Base-by-base conservation (phyloP, 2,888 invertebrate genomes). In the Plagodis pulveraria region DNA sequence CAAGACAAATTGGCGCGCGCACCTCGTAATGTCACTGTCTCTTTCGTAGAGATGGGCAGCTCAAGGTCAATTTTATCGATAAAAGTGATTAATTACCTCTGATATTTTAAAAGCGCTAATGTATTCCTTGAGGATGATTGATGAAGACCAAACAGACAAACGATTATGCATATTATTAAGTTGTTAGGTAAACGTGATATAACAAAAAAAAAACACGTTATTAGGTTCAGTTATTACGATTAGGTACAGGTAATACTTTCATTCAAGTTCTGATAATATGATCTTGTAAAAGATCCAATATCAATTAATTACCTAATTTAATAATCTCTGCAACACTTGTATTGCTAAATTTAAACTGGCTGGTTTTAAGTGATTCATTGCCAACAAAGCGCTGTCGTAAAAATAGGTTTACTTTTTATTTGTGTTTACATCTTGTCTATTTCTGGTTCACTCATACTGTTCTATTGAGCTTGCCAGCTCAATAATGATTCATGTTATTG, bases 51-150 rank as follows among this genome's bases (percentile, higher is more conserved):
- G 73, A 59, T 66, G 73, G 32, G 58, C 65, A 35, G 36, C 40
- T 58, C 67, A 74, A 76, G 76, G 76, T 63, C 63, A 58, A n/a
- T 56, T 40, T 12, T 75, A 70, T 72, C 75, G 76, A 65, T 69
- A 60, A 63, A 41, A 61, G 58, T 61, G 55, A 66, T 62, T 50
- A 50, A 63, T 63, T 50, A 46, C 41, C 6, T 42, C 6, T 11
- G 6, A 7, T 11, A 5, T 42, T 42, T 0, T 12, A 6, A 46
- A 63, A 46, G 36, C 6, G 11, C 11, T 43, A 38, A 49, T 34
- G 40, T 9, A 22, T 40, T 40, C 35, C 41, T 36, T 38, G 33
- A 48, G 7, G 6, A 22, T 58, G 48, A 58, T 58, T 40, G 40
- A 57, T 57, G 44, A 34, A 22, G 22, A 22, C 22, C 22, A 22